phyloP scores from a whole-genome alignment of 2,888 invertebrate species.

The Chaetogeoica ovagalla region DNA sequence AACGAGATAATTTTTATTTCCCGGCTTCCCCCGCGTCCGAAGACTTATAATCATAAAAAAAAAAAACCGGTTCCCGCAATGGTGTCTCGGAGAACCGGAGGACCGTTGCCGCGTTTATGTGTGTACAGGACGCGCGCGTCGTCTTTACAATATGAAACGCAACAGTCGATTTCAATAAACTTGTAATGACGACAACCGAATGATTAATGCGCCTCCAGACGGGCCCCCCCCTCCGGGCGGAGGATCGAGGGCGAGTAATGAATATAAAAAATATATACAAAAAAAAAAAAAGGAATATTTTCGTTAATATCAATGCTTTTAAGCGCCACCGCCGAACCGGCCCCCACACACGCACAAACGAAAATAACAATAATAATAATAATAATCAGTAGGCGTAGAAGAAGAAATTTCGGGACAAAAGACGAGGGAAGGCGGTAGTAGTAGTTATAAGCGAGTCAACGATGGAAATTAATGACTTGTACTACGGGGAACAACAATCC shows the following conservation, averaged over 20 bases:
- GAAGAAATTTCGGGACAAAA: constrained; percentile 24
- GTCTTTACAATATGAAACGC: neutral
- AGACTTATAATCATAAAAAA: neutral
- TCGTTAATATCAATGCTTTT: constrained; percentile 49
- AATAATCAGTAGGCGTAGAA: neutral
- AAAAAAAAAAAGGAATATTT: constrained; percentile 48
- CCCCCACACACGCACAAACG: constrained; percentile 36
- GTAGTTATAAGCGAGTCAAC: neutral
- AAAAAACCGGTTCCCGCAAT: constrained; percentile 32
- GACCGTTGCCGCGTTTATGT: constrained; percentile 3
- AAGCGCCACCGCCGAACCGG: constrained; percentile 48
- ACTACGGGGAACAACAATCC: neutral
- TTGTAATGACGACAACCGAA: constrained; percentile 53
- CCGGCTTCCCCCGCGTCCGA: neutral
- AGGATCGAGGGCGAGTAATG: neutral
- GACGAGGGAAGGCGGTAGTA: neutral
- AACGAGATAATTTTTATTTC: constrained; percentile 47
- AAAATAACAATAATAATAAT: too few species aligned
- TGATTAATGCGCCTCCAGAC: constrained; percentile 47
- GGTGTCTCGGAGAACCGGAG: neutral
- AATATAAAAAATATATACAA: constrained; percentile 41
- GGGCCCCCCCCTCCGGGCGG: constrained; percentile 37
- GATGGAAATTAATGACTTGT: constrained; percentile 39
- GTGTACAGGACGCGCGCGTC: neutral
- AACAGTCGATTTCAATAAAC: constrained; percentile 51